Evolutionary conservation across 2,888 invertebrate species (phyloP).

Genomic region (Scotopteryx bipunctaria): DNA sequence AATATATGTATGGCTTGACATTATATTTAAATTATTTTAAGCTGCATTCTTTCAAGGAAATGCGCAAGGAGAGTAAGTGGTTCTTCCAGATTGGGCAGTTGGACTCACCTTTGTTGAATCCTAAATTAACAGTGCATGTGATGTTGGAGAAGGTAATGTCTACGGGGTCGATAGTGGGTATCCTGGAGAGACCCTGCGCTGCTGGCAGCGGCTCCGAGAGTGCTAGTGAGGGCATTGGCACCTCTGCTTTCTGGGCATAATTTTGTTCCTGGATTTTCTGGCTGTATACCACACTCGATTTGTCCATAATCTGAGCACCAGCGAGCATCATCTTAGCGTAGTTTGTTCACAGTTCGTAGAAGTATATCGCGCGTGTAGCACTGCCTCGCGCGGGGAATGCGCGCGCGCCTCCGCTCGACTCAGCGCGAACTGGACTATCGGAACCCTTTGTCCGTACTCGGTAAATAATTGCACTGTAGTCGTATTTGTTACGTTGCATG

Average conservation of each 20-base stretch:
- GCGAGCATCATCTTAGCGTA: conserved; percentile 69
- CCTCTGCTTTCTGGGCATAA: conserved; percentile 5
- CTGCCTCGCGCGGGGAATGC: conserved; percentile 59
- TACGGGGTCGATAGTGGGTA: conserved; percentile 77
- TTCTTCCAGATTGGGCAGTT: background rate
- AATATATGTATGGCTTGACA: conserved; percentile 6
- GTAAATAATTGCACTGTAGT: conserved; percentile 52
- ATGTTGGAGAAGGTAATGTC: conserved; percentile 90
- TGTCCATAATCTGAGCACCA: conserved; percentile 71
- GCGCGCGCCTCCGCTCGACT: conserved; percentile 51
- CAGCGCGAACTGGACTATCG: conserved; percentile 41
- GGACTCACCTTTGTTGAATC: conserved; percentile 87
- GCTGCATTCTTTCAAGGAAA: background rate
- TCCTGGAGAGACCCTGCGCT: conserved; percentile 49
- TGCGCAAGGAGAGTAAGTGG: background rate
- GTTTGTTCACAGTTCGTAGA: conserved; percentile 40
- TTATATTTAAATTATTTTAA: background rate
- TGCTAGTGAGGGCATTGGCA: conserved; percentile 30
- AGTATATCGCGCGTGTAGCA: conserved; percentile 54
- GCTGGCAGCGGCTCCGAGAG: conserved; percentile 20
- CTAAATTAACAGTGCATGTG: conserved; percentile 87
- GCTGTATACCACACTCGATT: conserved; percentile 60
- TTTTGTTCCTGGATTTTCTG: conserved; percentile 19
- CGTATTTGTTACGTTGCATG: conserved; percentile 51
- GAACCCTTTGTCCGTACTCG: conserved; percentile 57